Base-by-base conservation (phyloP, 2,113 vertebrate genomes). In the Xiphophorus maculatus region DNA sequence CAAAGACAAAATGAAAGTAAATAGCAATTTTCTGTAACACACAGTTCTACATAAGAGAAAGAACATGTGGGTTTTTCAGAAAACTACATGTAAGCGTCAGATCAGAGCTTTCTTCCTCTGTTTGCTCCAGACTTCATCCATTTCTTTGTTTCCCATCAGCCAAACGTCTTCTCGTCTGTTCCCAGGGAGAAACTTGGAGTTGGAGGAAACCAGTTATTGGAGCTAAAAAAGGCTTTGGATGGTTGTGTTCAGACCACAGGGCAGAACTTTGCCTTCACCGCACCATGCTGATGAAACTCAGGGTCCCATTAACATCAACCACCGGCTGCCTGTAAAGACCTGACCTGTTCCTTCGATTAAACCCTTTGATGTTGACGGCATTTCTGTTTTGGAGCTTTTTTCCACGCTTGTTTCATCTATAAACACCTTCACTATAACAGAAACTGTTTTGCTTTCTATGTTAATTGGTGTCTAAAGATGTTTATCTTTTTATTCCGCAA, bases 121-220 rank as follows among this genome's bases (percentile, higher is more conserved):
- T 66, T 22, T 22, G 4, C 22, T 66, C 25, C 4, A 27, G 40
- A 54, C 5, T 62, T 22, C 27, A 27, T 35, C 5, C 51, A 58
- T 48, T 48, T 48, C 51, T 74, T 11, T 15, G 25, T 22, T 35
- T 42, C 28, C 11, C 5, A 7, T 42, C 19, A 30, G 30, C 42
- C 6, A 27, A 27, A 22, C 13, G 3, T 74, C 7, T 69, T 68
- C 58, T 81, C 35, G 0, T 72, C 28, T 81, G 33, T 69, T 90
- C 35, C 29, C 86, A 98, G 97, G 91, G 94, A 95, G 79, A 96
- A 94, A 89, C 87, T 99, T 72, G 80, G 87, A 4, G 76, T 95
- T 0, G 97, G 97, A 14, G 95, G 94, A 33, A 87, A 68, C 73
- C 96, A 97, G 64, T 87, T 99, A 82, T 89, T 92, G 28, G 93